Evolutionary conservation across 2,113 vertebrate species (phyloP).

Genomic region (Takifugu bimaculatus): DNA sequence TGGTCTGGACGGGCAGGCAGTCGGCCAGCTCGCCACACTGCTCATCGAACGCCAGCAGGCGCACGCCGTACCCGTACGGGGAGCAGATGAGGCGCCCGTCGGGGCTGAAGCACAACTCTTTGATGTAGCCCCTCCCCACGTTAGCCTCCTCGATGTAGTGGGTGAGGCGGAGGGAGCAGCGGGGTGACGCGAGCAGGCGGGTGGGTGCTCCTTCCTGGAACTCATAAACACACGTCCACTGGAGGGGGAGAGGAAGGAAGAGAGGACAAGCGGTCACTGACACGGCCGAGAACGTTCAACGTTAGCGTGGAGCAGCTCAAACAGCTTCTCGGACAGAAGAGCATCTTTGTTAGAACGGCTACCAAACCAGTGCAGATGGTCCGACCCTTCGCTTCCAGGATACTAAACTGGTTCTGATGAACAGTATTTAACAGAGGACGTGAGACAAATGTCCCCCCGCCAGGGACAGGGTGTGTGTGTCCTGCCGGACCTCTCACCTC

Average conservation of each 20-base stretch:
- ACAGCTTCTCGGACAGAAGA: no score
- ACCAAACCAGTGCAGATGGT: no score
- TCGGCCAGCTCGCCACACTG: constrained; percentile 92
- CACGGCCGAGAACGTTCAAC: no score
- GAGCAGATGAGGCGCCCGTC: constrained; percentile 97
- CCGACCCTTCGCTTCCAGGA: no score
- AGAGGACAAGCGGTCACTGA: background rate
- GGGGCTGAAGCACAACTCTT: constrained; percentile 97
- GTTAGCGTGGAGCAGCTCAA: no score
- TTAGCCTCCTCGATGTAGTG: constrained; percentile 98
- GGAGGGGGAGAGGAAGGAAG: constrained; percentile 1
- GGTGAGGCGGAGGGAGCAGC: constrained; percentile 90
- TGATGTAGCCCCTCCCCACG: constrained; percentile 94
- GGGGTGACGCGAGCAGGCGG: constrained; percentile 83
- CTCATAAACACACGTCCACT: constrained; percentile 99
- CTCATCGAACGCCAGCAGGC: constrained; percentile 90
- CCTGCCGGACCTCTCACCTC: constrained; percentile 76
- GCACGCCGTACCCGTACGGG: constrained; percentile 93
- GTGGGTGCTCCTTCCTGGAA: constrained; percentile 87
- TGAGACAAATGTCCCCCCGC: no score
- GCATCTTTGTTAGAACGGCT: no score
- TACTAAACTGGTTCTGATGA: no score
- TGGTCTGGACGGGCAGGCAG: constrained; percentile 89
- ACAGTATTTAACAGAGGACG: no score
- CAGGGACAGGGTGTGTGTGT: background rate